Evolutionary conservation across 2,113 vertebrate species (phyloP).

Genomic region (Cariama cristata): DNA sequence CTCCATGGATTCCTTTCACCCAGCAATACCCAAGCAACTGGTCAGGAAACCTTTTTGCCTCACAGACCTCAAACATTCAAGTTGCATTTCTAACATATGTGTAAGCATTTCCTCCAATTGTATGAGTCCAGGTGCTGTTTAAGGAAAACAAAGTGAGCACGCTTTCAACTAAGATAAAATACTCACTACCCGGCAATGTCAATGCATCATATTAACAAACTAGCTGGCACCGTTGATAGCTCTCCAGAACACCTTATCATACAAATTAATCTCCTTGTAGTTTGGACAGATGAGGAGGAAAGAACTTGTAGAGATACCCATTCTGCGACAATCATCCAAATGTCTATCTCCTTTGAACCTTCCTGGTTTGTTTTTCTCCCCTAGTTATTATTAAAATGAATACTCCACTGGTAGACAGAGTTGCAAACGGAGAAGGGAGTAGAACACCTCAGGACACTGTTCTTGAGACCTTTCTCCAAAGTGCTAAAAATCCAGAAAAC

Average conservation of each 20-base stretch:
- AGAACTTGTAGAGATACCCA: background rate
- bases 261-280: background rate
- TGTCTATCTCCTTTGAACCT: background rate
- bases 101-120: slow-evolving; percentile 35
- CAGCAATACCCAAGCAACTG: background rate
- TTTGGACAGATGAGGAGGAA: background rate
- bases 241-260: background rate
- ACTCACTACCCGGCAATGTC: background rate
- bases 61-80: background rate
- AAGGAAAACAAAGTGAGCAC: background rate
- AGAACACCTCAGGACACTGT: background rate
- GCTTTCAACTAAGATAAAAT: background rate
- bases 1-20: background rate
- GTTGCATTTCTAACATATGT: background rate
- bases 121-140: background rate
- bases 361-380: background rate
- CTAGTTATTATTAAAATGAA: background rate
- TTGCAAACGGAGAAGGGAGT: background rate
- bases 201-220: background rate
- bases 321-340: background rate
- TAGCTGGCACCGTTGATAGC: background rate
- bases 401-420: background rate
- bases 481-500: background rate
- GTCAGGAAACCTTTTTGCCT: background rate
- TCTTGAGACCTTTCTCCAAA: background rate